Evolutionary conservation across 2,113 vertebrate species (phyloP), one percentile per base, ranked within the genome.

Genomic region (Osmerus eperlanus): DNA sequence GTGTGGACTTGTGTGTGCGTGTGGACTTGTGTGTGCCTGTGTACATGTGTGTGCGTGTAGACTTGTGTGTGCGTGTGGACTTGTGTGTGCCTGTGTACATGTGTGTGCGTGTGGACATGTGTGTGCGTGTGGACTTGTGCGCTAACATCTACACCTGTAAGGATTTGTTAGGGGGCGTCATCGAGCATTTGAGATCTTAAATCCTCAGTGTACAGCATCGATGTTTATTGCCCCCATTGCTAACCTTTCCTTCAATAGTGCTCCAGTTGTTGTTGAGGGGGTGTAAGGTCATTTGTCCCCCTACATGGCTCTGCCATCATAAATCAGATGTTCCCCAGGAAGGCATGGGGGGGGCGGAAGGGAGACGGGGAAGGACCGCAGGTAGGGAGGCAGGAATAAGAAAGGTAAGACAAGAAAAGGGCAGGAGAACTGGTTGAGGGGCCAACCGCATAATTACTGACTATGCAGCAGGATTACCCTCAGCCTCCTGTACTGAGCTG

Each of bases 201-300:
- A 51, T 59, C 61, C 32, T 23, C 6, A 47, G 21, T 51, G 60
- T 36, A 68, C 54, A 36, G 54, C 41, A 79, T 76, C 58, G 65
- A 72, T 79, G 68, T 72, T 75, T 75, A 72, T 63, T 70, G 69
- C 53, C 15, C 6, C 51, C 23, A 15, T 41, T 18, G 59, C n/a
- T 78, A 81, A 77, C 65, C 65, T 56, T 78, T 74, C 32, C 47
- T 63, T 65, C 51, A 67, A 41, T 77, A 73, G 56, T 51, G 55
- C 69, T 58, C 18, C 32, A 60, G 1, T 13, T 70, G 36, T 65
- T 61, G n/a, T 23, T 47, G 51, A 66, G 15, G 18, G 13, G n/a
- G 29, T 32, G 61, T 53, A 67, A 55, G 41, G 47, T 67, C 60
- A 63, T 7, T 4, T 52, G 61, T 59, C 36, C 65, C 28, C 54